phyloP scores from a whole-genome alignment of 2,888 invertebrate species.

The Fragum sueziense region DNA sequence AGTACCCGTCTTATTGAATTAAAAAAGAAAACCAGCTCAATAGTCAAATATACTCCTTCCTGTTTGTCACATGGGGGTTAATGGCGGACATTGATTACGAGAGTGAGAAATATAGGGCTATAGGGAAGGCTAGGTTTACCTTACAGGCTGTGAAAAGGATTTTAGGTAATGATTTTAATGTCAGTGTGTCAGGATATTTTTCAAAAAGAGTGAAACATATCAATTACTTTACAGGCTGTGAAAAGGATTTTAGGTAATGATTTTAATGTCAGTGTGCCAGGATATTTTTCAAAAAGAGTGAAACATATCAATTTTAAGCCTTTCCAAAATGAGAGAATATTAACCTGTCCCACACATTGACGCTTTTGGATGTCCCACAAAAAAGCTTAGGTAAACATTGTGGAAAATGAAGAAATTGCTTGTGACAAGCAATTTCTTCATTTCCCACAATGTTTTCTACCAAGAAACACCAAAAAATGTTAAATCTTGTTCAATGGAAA shows the following conservation, averaged over 20 bases:
- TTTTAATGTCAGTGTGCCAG: no score
- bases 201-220: no score
- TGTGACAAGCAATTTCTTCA: neutral
- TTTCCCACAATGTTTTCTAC: neutral
- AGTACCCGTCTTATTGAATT: no score
- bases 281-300: no score
- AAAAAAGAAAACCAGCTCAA: no score
- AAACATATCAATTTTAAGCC: no score
- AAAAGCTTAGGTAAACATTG: neutral
- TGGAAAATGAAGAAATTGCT: neutral
- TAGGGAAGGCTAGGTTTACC: conserved; percentile 96
- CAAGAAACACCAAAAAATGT: no score
- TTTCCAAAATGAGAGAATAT: no score
- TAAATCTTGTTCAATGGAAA: no score
- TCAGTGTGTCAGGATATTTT: no score
- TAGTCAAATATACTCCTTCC: conserved; percentile 93
- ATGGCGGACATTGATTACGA: conserved; percentile 98
- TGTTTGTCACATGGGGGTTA: conserved; percentile 98
- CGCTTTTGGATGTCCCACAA: no score
- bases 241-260: conserved; percentile 90
- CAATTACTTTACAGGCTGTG: conserved; percentile 92
- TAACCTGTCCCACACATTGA: no score
- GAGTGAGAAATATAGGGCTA: conserved; percentile 92
- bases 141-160: conserved; percentile 94
- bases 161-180: conserved; percentile 88